Evolutionary conservation across 2,113 vertebrate genomes (phyloP), one percentile per base, ranked within the genome.

Genomic region (Petromus typicus): DNA sequence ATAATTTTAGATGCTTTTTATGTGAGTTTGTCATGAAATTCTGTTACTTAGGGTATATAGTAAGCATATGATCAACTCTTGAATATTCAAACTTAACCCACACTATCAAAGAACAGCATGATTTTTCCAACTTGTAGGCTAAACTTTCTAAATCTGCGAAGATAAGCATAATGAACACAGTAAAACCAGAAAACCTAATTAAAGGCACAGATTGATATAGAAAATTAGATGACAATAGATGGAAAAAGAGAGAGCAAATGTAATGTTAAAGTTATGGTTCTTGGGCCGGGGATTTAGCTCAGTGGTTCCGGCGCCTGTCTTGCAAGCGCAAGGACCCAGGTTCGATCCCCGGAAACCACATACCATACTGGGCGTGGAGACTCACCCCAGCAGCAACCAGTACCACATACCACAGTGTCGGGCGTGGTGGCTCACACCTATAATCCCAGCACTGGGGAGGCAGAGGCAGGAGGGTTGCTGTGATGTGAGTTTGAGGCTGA

Each of bases 21-120:
- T 92, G 94, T 97, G 97, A 96, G 85, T 96, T 96, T 95, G 91
- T 93, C 96, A 97, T 97, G 96, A 98, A 98, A 98, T n/a, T n/a
- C 96, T 97, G 97, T 96, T 96, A 91, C 93, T 98, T 66, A 89
- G 96, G 97, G 83, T 97, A 97, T 51, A 51, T 51, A 97, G 92
- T 97, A 98, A 86, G 97, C 97, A n/a, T 98, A 96, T 92, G 86
- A 97, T 87, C 94, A 96, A 94, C 89, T 97, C 96, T 96, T 96
- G 96, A 93, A 89, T 97, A 97, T 97, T 98, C 97, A 81, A 97
- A 97, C 89, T 71, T 27, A 51, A 63, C 96, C 94, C 94, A 89
- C 63, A 54, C 92, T 96, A 97, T 87, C 88, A 95, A 30, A 96
- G 93, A 96, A 98, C 86, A 84, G 30, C n/a, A 76, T 8, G 37